Evolutionary conservation across 2,797 vertebrate species (phyloP).

Genomic region (Chloroceryle amazona): DNA sequence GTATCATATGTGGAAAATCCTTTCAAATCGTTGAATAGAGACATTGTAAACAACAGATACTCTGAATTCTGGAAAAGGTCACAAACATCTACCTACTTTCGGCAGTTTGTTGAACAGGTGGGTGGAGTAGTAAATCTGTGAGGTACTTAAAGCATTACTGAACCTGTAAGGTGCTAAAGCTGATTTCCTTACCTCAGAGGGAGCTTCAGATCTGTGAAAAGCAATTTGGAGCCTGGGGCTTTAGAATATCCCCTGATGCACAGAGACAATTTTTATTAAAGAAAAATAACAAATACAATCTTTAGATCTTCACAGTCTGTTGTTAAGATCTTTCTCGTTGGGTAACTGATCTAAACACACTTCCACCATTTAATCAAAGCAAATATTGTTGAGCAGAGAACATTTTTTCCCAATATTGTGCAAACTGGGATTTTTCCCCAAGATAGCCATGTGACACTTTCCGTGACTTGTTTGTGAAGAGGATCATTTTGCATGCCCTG

Average conservation of each 20-base stretch:
- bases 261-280: not conserved
- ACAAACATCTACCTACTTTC: not conserved
- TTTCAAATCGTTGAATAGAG: not conserved
- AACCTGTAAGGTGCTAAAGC: not conserved
- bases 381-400: not conserved
- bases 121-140: not conserved
- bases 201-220: conserved; percentile 9
- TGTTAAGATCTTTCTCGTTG: not conserved
- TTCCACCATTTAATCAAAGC: conserved; percentile 32
- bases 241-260: not conserved
- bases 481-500: not conserved
- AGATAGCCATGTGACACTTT: conserved; percentile 3
- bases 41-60: not conserved
- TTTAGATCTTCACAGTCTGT: not conserved
- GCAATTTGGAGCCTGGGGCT: not conserved
- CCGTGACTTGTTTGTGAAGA: conserved; percentile 3
- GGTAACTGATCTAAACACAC: not conserved
- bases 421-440: not conserved
- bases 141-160: not conserved
- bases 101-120: not conserved
- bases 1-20: not conserved
- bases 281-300: not conserved
- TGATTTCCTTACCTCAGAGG: not conserved
- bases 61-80: not conserved
- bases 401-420: not conserved